Evolutionary conservation across 2,888 invertebrate genomes (phyloP).

Genomic region (Caenorhabditis sp.): DNA sequence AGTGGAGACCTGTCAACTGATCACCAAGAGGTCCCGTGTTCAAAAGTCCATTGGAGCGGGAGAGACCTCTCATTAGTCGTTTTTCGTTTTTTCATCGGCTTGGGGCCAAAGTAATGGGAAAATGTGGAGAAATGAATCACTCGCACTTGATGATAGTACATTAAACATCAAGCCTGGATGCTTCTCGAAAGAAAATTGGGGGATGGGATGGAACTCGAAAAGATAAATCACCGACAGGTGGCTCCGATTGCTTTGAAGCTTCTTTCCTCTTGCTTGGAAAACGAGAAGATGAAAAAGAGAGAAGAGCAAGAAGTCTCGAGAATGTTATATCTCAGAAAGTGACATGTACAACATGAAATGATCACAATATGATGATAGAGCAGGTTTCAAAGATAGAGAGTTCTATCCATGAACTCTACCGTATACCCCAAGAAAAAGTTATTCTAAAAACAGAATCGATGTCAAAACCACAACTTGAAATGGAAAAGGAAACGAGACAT

Average conservation of each 20-base stretch:
- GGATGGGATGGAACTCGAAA: conserved; percentile 35
- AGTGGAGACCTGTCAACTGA: conserved; percentile 2
- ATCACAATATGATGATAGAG: neutral
- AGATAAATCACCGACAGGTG: conserved; percentile 63
- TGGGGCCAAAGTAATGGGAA: conserved; percentile 31
- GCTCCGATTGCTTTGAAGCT: conserved; percentile 31
- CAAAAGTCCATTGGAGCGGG: conserved; percentile 14
- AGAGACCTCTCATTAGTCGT: conserved; percentile 9
- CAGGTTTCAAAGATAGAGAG: too few species aligned
- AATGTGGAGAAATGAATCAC: conserved; percentile 17
- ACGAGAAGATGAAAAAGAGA: conserved; percentile 4
- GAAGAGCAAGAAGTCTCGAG: conserved; percentile 2
- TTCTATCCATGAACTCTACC: neutral
- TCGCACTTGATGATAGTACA: conserved; percentile 58
- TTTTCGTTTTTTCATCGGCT: neutral
- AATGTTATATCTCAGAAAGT: conserved; percentile 21
- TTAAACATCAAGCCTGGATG: conserved; percentile 46
- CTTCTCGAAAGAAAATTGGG: neutral
- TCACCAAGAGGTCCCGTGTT: conserved; percentile 7
- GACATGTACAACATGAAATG: conserved; percentile 23
- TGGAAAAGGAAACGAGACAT: neutral
- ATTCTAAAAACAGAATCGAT: neutral
- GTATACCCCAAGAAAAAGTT: neutral
- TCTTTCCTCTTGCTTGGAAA: conserved; percentile 5
- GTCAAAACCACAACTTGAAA: neutral